A percentile compares a stretch with the other conserved stretches of the same genome.
phyloP scores from a whole-genome alignment of 2,113 vertebrate species.

The Pongo pygmaeus region DNA sequence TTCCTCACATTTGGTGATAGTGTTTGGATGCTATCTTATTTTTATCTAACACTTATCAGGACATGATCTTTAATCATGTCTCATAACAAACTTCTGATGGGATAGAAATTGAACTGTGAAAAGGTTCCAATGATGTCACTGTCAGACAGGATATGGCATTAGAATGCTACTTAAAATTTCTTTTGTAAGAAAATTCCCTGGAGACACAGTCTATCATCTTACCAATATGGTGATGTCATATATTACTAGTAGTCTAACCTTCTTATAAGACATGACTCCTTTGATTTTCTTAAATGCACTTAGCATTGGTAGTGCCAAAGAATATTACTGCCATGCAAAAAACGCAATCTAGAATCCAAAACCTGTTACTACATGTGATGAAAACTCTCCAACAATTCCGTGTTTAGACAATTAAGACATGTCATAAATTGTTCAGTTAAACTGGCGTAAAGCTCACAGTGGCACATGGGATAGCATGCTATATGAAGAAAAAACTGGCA shows the following conservation, averaged over 20 bases:
- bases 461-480: neutral
- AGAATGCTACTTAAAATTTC: neutral
- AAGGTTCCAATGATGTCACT: neutral
- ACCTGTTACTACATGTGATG: neutral
- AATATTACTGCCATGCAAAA: neutral
- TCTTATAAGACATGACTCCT: neutral
- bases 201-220: neutral
- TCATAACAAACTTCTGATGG: neutral
- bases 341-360: neutral
- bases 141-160: neutral
- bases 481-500: neutral
- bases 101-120: neutral
- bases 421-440: neutral
- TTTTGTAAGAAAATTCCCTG: neutral
- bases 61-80: neutral
- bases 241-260: neutral
- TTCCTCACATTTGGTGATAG: neutral
- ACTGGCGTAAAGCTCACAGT: neutral
- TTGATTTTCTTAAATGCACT: neutral
- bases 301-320: neutral
- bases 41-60: neutral
- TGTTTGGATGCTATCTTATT: neutral
- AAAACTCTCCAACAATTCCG: neutral
- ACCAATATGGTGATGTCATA: neutral
- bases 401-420: neutral